Evolutionary conservation across 2,113 vertebrate genomes (phyloP).

Genomic region (Anguilla japonica): DNA sequence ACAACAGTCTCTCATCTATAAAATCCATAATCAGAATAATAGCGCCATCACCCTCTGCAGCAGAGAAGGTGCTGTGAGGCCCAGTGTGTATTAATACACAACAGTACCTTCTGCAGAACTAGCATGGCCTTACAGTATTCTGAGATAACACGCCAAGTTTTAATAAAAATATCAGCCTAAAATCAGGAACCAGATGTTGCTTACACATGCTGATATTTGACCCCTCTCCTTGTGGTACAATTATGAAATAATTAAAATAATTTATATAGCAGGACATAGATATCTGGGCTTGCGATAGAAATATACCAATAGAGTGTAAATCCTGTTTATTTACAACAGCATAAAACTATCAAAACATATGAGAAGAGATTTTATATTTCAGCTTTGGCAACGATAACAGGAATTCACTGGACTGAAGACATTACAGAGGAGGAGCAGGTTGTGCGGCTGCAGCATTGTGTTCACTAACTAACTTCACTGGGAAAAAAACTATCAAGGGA

Average conservation of each 20-base stretch:
- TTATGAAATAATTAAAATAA: constrained; percentile 9
- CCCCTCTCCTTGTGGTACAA: constrained; percentile 74
- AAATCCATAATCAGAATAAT: constrained; percentile 80
- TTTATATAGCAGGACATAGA: neutral
- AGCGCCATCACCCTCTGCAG: constrained; percentile 74
- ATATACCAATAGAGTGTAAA: constrained; percentile 51
- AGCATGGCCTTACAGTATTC: constrained; percentile 52
- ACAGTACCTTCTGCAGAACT: constrained; percentile 70
- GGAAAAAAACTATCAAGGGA: constrained; percentile 73
- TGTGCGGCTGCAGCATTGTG: constrained; percentile 53
- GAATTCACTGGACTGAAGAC: constrained; percentile 25
- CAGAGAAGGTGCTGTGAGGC: constrained; percentile 58
- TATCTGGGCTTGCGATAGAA: neutral
- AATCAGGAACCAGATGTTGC: neutral
- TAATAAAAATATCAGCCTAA: neutral
- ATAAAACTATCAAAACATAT: constrained; percentile 29
- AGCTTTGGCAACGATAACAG: constrained; percentile 14
- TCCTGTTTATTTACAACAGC: neutral
- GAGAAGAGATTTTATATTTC: constrained; percentile 17
- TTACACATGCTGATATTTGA: constrained; percentile 51
- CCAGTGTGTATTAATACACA: constrained; percentile 87
- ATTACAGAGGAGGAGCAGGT: constrained; percentile 34
- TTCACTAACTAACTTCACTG: constrained; percentile 73
- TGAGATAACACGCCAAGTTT: constrained; percentile 29
- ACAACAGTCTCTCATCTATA: constrained; percentile 83